phyloP scores from a whole-genome alignment of 1,140 invertebrate genomes.

The Brachionus asplanchnoidis region DNA sequence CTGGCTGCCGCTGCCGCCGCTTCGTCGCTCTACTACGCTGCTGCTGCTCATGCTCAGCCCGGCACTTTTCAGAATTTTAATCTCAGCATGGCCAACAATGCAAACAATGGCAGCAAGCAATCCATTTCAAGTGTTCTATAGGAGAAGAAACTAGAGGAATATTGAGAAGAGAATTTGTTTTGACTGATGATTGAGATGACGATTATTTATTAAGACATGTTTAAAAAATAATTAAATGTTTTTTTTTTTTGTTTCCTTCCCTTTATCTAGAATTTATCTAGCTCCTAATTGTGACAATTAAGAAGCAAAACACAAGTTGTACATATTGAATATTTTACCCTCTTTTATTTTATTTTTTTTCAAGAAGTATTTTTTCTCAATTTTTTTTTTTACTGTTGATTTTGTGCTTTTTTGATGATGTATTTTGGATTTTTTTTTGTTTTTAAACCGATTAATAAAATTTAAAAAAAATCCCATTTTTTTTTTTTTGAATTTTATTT shows the following conservation, averaged over 20 bases:
- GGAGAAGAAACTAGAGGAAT: too few relatives aligned
- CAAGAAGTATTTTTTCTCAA: neutral
- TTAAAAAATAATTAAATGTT: neutral
- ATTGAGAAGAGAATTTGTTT: neutral
- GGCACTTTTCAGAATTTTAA: neutral
- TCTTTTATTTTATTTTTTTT: neutral
- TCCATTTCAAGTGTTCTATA: slow-evolving; percentile 3
- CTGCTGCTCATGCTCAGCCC: neutral
- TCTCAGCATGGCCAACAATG: neutral
- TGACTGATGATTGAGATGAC: neutral
- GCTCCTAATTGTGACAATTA: neutral
- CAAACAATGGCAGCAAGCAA: neutral
- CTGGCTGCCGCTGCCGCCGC: slow-evolving; percentile 22
- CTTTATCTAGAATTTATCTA: neutral
- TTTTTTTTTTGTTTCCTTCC: neutral
- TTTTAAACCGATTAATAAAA: slow-evolving; percentile 17
- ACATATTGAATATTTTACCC: neutral
- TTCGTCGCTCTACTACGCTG: slow-evolving; percentile 14
- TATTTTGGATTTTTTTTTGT: neutral
- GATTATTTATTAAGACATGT: neutral
- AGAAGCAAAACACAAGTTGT: neutral
- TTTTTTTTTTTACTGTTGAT: neutral
- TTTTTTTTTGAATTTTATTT: too few relatives aligned
- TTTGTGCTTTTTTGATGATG: neutral
- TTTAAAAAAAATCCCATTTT: too few relatives aligned